Evolutionary conservation across 2,113 vertebrate species (phyloP), one percentile per base, ranked within the genome.

Genomic region (Alectura lathami): DNA sequence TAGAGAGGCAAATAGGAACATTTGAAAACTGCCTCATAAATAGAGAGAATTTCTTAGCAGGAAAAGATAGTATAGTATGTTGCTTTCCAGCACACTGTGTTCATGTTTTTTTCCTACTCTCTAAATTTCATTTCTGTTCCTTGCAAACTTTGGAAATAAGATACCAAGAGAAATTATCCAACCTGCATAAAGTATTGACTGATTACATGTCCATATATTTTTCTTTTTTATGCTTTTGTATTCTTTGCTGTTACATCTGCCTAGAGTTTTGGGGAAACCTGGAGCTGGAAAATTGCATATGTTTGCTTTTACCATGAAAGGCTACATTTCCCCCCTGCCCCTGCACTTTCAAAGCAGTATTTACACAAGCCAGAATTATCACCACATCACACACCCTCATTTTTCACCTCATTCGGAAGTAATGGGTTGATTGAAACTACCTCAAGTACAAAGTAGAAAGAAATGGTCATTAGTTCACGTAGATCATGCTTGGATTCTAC

Each of bases 171-270:
- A 50, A 86, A 73, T 81, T 68, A 51, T 23, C 8, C 11, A 69
- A 18, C 16, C 13, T 50, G 9, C 2, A 2, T 45, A 78, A 67
- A 45, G 4, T 10, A 45, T 53, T 57, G 63, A 12, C 4, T 40
- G 14, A 36, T 50, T 54, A 29, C 0, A 2, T 13, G 17, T 64
- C 17, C 13, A 3, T 50, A 2, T 30, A 4, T 34, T 38, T 45
- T 64, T 42, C 16, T 53, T 14, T 21, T 18, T 0, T 22, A 7
- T 29, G 14, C 2, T 59, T 83, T 29, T 67, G 8, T 42, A 15
- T 47, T 17, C 20, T 83, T 83, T 64, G 24, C 32, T 79, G 34
- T 13, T 79, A 18, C 1, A 1, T 26, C 6, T 82, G 13, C n/a
- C 59, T 60, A 17, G n/a, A 47, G 17, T 48, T 80, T 70, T 36